Conservation (phyloP, 2,113 vertebrate genomes). For the Tympanuchus pallidicinctus region DNA sequence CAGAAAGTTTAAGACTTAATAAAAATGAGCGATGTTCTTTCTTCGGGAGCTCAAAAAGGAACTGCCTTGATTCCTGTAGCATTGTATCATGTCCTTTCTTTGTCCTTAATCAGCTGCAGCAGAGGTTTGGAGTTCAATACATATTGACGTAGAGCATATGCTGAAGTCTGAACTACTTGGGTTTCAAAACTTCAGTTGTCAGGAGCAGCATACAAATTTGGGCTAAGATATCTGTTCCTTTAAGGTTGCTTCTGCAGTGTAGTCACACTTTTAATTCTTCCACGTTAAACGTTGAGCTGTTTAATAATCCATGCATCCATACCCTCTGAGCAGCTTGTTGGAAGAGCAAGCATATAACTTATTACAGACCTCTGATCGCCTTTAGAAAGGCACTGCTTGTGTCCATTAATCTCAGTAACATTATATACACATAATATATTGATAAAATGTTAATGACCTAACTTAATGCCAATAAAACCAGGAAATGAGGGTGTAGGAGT, state of each 20-base stretch:
- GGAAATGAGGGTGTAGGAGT: conserved; percentile 55
- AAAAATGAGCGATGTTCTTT: conserved; percentile 60
- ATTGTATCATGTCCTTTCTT: conserved; percentile 9
- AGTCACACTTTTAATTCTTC: conserved; percentile 28
- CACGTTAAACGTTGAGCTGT: conserved; percentile 30
- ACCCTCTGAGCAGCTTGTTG: conserved; percentile 18
- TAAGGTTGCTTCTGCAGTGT: conserved; percentile 40
- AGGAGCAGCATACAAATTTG: conserved; percentile 53
- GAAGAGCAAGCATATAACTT: conserved; percentile 27
- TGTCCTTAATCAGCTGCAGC: conserved; percentile 50
- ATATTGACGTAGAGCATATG: conserved; percentile 48
- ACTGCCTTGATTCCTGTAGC: neutral
- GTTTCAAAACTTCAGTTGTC: conserved; percentile 48
- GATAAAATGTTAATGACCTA: conserved; percentile 67
- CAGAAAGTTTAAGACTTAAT: conserved; percentile 63
- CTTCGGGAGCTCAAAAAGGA: neutral
- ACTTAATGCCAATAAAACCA: conserved; percentile 60
- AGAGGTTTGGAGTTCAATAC: conserved; percentile 52
- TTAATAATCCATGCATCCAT: conserved; percentile 51
- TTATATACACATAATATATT: conserved; percentile 64
- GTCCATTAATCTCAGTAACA: conserved; percentile 66
- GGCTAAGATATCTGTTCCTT: conserved; percentile 18
- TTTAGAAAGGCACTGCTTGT: neutral
- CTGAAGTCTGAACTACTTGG: conserved; percentile 51
- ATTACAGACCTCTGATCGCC: conserved; percentile 30